These are phyloP conservation scores for Galaxias olidus DNA, from an alignment of 2,797 vertebrate genomes.

Conservation along the genomic window DNA sequence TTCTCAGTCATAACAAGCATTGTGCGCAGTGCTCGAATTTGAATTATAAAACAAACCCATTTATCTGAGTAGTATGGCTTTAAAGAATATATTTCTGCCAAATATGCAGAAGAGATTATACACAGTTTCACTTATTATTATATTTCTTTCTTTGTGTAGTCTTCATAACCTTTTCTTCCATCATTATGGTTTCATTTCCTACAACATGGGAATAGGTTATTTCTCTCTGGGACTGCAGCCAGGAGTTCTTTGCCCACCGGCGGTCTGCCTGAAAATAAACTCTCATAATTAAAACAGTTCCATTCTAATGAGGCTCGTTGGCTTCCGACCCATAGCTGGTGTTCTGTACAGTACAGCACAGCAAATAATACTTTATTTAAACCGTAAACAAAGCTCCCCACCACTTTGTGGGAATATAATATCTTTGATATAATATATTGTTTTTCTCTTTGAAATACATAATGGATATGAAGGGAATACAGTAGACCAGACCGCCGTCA, in stretches of 20 bases:
- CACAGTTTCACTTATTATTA: not conserved
- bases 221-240: conserved; percentile 13
- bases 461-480: too few species aligned
- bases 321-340: conserved; percentile 15
- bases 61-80: not conserved
- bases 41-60: not conserved
- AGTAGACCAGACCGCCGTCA: too few species aligned
- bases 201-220: conserved; percentile 18
- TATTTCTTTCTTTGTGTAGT: not conserved
- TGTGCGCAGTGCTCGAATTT: not conserved
- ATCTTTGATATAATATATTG: too few species aligned
- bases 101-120: not conserved
- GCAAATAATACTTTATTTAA: conserved; percentile 22
- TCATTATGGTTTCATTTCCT: conserved; percentile 5
- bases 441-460: too few species aligned
- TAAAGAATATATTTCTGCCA: not conserved
- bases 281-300: conserved; percentile 15
- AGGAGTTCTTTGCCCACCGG: conserved; percentile 17
- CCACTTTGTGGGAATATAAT: conserved; percentile 7
- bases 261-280: conserved; percentile 39
- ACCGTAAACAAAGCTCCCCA: not conserved
- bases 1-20: conserved; percentile 3
- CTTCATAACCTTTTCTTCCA: conserved; percentile 9
- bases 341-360: conserved; percentile 8
- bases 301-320: conserved; percentile 20